Conservation (phyloP, 2,888 invertebrate genomes). For the Drosophila mimetica region DNA sequence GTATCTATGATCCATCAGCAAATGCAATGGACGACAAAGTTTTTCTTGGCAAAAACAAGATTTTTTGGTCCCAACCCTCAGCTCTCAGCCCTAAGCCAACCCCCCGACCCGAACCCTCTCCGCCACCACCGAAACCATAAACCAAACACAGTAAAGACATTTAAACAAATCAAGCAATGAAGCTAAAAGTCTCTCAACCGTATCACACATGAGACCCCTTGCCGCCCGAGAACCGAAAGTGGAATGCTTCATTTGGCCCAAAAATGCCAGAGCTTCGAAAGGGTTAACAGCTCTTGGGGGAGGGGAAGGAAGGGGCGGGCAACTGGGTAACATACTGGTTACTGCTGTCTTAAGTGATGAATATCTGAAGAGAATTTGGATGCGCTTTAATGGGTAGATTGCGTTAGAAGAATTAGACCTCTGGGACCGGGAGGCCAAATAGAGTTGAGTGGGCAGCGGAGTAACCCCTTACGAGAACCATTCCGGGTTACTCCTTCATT, state of each 20-base stretch:
- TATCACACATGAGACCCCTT: slow-evolving; percentile 59
- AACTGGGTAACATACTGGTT: slow-evolving; percentile 17
- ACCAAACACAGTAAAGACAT: slow-evolving; percentile 79
- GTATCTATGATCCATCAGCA: slow-evolving; percentile 75
- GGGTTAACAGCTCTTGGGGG: slow-evolving; percentile 11
- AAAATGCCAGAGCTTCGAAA: slow-evolving; percentile 52
- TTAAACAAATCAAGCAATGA: slow-evolving; percentile 80
- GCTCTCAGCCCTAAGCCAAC: slow-evolving; percentile 27
- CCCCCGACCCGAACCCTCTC: slow-evolving; percentile 1
- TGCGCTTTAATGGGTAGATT: slow-evolving; percentile 42
- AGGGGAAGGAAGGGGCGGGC: background rate
- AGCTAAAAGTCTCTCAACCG: slow-evolving; percentile 75
- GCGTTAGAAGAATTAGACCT: slow-evolving; percentile 35
- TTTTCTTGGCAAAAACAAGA: slow-evolving; percentile 73
- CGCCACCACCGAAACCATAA: slow-evolving; percentile 58
- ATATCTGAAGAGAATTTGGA: slow-evolving; percentile 53
- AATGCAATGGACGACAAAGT: slow-evolving; percentile 72
- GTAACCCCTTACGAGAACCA: background rate
- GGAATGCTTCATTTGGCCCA: slow-evolving; percentile 72
- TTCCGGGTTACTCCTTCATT: slow-evolving; percentile 9
- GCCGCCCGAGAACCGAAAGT: slow-evolving; percentile 22
- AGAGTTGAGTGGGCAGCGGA: slow-evolving; percentile 10
- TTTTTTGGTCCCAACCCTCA: slow-evolving; percentile 56
- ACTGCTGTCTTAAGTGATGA: slow-evolving; percentile 66
- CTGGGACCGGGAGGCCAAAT: slow-evolving; percentile 15